Conservation (phyloP, 2,797 vertebrate species). For the Leptodactylus fallax region DNA sequence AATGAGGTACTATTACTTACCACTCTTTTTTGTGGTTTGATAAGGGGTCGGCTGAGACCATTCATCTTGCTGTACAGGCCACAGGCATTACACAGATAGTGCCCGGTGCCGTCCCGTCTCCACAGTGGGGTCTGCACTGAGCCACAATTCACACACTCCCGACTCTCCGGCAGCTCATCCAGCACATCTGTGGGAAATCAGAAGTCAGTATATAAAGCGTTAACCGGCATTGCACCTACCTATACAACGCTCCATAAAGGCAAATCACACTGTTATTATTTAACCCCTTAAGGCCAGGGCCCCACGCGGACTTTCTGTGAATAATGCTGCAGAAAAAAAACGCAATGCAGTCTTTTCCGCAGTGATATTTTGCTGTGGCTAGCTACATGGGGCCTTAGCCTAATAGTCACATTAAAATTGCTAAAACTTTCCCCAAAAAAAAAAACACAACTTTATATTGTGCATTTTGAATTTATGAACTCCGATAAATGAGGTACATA, state of each 20-base stretch:
- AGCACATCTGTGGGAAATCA: constrained; percentile 83
- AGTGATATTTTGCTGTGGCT: too few species aligned
- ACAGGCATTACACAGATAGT: constrained; percentile 99
- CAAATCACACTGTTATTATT: background rate
- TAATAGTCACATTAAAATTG: too few species aligned
- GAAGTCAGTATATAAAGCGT: constrained; percentile 38
- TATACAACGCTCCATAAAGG: background rate
- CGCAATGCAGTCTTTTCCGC: too few species aligned
- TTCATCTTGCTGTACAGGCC: constrained; percentile 99
- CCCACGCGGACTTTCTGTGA: too few species aligned
- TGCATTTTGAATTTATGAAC: too few species aligned
- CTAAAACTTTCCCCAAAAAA: too few species aligned
- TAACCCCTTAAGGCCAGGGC: too few species aligned
- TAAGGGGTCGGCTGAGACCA: constrained; percentile 95
- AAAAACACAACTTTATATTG: too few species aligned
- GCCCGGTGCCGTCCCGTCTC: constrained; percentile 96
- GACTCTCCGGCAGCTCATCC: constrained; percentile 92
- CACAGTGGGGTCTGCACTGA: constrained; percentile 97
- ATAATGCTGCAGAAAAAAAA: too few species aligned
- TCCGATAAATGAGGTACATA: too few species aligned
- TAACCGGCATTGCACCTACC: constrained; percentile 2
- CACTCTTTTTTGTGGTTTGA: constrained; percentile 97
- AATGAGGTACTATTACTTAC: constrained; percentile 76
- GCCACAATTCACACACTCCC: constrained; percentile 98
- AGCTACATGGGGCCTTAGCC: too few species aligned